phyloP scores from a whole-genome alignment of 2,113 vertebrate genomes.

The Syngnathus typhle region DNA sequence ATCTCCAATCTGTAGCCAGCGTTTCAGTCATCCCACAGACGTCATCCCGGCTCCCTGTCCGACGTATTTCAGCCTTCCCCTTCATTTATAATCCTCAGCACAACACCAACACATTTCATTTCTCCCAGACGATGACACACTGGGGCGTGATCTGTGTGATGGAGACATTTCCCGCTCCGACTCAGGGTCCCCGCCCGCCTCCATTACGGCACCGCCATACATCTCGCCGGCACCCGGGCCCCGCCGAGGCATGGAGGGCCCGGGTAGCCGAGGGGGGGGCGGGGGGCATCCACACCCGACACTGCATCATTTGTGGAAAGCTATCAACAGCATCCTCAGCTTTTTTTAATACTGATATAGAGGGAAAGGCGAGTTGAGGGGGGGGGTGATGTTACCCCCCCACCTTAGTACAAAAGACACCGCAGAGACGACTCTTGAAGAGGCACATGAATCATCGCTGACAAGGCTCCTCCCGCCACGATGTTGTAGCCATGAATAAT shows the following conservation, averaged over 20 bases:
- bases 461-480: constrained; percentile 58
- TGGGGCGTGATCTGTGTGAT: constrained; percentile 62
- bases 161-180: constrained; percentile 62
- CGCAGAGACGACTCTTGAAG: constrained; percentile 43
- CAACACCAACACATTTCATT: constrained; percentile 51
- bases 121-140: constrained; percentile 38
- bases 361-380: constrained; percentile 34
- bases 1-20: constrained; percentile 1
- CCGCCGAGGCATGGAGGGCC: constrained; percentile 38
- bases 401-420: constrained; percentile 61
- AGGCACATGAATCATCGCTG: constrained; percentile 68
- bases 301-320: constrained; percentile 71
- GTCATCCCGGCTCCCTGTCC: constrained; percentile 10
- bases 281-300: constrained; percentile 40
- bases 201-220: constrained; percentile 67
- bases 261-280: constrained; percentile 40
- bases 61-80: constrained; percentile 32
- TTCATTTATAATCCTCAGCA: constrained; percentile 48
- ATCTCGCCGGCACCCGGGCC: constrained; percentile 56
- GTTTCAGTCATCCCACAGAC: neutral
- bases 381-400: constrained; percentile 54
- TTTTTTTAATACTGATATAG: constrained; percentile 67
- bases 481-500: constrained; percentile 59
- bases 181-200: constrained; percentile 59
- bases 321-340: constrained; percentile 62